Conservation (phyloP, 2,888 invertebrate species). For the Drosophila conformis region DNA sequence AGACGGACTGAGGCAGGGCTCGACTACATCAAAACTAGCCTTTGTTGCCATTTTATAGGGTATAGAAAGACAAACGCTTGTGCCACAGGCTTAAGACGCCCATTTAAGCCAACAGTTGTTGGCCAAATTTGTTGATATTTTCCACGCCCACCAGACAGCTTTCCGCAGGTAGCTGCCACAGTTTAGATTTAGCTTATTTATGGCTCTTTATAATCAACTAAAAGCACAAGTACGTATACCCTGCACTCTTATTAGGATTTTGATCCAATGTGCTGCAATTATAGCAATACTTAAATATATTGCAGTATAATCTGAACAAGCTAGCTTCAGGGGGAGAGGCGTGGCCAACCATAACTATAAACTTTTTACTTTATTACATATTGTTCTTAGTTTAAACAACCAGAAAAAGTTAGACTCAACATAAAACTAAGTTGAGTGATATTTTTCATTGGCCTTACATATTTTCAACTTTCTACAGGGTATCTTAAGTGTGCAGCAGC, state of each 20-base stretch:
- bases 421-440: neutral
- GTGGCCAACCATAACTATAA: neutral
- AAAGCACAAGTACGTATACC: conserved; percentile 22
- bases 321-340: no score
- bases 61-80: neutral
- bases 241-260: neutral
- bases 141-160: conserved; percentile 48
- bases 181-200: conserved; percentile 52
- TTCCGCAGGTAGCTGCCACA: conserved; percentile 58
- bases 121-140: conserved; percentile 53
- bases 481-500: conserved; percentile 1
- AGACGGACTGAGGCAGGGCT: neutral
- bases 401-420: neutral
- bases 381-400: neutral
- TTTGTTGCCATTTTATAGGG: neutral
- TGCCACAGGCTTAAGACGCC: conserved; percentile 37
- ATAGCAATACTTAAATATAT: neutral
- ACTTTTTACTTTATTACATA: no score
- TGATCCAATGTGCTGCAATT: neutral
- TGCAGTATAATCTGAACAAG: no score
- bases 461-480: conserved; percentile 18
- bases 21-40: neutral
- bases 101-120: conserved; percentile 64
- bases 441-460: neutral
- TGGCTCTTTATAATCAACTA: conserved; percentile 35